phyloP scores from a whole-genome alignment of 2,888 invertebrate species.

The Erannis defoliaria region DNA sequence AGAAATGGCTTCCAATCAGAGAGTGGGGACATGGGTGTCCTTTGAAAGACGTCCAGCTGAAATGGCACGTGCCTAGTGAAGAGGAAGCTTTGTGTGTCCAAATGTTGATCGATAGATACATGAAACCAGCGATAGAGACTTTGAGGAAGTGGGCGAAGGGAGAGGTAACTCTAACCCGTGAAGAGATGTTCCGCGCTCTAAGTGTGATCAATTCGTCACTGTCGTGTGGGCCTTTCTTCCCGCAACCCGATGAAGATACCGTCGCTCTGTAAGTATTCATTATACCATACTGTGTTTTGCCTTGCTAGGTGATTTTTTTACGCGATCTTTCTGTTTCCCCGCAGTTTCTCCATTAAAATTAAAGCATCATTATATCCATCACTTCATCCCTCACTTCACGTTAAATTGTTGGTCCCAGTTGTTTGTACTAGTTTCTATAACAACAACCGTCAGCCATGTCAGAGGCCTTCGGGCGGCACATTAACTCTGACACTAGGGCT shows the following conservation, averaged over 20 bases:
- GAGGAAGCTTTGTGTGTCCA: conserved; percentile 90
- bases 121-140: conserved; percentile 88
- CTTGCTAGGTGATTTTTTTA: no score
- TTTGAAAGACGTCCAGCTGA: conserved; percentile 88
- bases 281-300: no score
- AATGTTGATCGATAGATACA: conserved; percentile 88
- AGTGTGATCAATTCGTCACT: conserved; percentile 89
- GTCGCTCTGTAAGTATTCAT: conserved; percentile 81
- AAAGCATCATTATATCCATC: no score
- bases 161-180: conserved; percentile 85
- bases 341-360: no score
- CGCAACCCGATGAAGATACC: conserved; percentile 89
- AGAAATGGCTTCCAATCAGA: conserved; percentile 90
- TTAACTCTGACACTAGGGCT: no score
- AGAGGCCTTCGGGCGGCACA: no score
- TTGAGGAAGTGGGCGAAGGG: conserved; percentile 86
- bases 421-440: no score
- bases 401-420: no score
- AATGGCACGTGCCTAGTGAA: conserved; percentile 92
- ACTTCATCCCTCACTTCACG: no score
- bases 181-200: conserved; percentile 89
- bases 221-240: conserved; percentile 88
- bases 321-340: no score
- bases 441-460: no score
- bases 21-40: conserved; percentile 94